Base-by-base conservation (phyloP, 2,797 vertebrate species). In the Merluccius polli region DNA sequence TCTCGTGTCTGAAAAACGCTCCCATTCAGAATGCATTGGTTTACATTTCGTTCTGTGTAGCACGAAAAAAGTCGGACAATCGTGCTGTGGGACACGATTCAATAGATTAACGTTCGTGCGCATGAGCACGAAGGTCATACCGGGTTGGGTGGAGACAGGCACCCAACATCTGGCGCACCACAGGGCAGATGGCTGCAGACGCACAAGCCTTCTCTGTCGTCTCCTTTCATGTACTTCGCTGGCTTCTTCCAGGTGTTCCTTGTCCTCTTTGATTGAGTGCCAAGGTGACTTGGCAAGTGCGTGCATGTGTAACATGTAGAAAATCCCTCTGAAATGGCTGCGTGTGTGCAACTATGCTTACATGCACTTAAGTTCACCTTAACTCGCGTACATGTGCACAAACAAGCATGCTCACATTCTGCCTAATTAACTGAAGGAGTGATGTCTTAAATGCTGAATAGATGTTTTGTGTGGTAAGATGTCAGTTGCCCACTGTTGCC, bases 181-280 rank as follows among this genome's bases (percentile, higher is more conserved):
- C 44, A 24, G 52, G 21, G 52, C 52, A 59, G 52, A 59, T 59
- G 52, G 52, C 48, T 18, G 6, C 41, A 48, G 41, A 48, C 41
- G n/a, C n/a, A 18, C 41, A 18, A 48, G 41, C 52, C 44, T 27
- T 13, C 63, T 67, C 63, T 6, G 63, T 27, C 65, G 15, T 68
- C 29, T 31, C 65, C 29, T 31, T 68, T 68, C 27, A 68, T 68
- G 65, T 68, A 24, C 24, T 15, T 68, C 38, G 18, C 24, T 24
- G 4, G 4, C 71, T 4, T 27, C 70, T 15, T 27, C 33, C 18
- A 7, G 32, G 11, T 27, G 27, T 71, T 70, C 35, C 83, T 85
- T 33, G 77, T 81, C 83, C 83, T 75, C 87, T 91, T 90, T 91
- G 88, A 91, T 90, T 80, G 79, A 80, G 82, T 79, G 88, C 91